These are phyloP conservation scores for Cottus gobio DNA, from an alignment of 2,113 vertebrate genomes.

Conservation along the genomic window DNA sequence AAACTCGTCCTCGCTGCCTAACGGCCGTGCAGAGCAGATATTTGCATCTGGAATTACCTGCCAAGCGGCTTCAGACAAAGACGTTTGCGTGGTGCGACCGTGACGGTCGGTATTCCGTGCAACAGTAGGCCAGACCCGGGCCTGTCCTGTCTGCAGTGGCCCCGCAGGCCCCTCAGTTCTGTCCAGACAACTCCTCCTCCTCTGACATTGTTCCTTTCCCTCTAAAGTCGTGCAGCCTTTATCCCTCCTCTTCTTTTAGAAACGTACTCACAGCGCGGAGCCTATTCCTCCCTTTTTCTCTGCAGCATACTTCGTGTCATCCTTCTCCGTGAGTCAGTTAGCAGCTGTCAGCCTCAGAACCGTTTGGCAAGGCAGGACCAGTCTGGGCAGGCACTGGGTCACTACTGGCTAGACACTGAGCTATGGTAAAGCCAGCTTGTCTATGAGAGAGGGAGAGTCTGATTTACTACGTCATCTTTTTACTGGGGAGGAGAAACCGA, in stretches of 20 bases:
- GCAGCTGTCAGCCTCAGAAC: conserved; percentile 20
- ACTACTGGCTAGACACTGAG: conserved; percentile 41
- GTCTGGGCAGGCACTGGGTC: conserved; percentile 14
- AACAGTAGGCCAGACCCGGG: neutral
- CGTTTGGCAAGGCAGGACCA: conserved; percentile 38
- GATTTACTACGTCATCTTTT: conserved; percentile 41
- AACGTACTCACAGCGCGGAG: conserved; percentile 4
- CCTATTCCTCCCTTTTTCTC: neutral
- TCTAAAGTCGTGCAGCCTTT: conserved; percentile 3
- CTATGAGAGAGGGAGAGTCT: conserved; percentile 20
- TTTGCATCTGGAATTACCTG: conserved; percentile 38
- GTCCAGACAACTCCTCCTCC: conserved; percentile 27
- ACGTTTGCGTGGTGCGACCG: neutral
- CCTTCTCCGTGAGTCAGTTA: neutral
- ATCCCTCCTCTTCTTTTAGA: neutral
- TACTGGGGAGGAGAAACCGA: conserved; percentile 49
- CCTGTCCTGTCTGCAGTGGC: neutral
- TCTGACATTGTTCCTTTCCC: conserved; percentile 34
- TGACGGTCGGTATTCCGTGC: neutral
- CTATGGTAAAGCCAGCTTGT: conserved; percentile 29
- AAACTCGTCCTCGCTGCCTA: conserved; percentile 1
- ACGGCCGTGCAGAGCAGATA: neutral
- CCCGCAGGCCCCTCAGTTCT: conserved; percentile 22
- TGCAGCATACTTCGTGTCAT: neutral
- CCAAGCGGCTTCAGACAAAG: neutral